A percentile compares a stretch with the other conserved stretches of the same genome.
phyloP scores from a whole-genome alignment of 2,113 vertebrate genomes.

The Laticauda colubrina region DNA sequence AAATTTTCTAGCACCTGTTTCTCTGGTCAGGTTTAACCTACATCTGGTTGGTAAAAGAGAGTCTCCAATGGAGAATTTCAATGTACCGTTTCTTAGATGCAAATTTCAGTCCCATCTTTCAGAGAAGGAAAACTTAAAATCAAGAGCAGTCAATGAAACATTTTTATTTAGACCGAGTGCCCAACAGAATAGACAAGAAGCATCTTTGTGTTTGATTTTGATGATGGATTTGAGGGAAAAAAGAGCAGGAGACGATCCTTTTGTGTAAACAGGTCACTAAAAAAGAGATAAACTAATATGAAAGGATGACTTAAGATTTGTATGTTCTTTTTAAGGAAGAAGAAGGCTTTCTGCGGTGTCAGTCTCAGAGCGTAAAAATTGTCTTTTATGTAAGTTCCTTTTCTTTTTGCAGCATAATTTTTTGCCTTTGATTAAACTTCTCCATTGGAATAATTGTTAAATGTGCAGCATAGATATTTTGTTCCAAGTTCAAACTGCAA shows the following conservation, averaged over 20 bases:
- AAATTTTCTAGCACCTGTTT: background rate
- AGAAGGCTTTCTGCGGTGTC: background rate
- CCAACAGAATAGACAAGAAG: background rate
- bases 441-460: background rate
- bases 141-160: background rate
- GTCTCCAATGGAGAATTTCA: background rate
- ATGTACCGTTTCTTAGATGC: background rate
- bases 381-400: constrained; percentile 37
- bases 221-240: background rate
- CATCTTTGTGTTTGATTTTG: background rate
- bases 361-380: constrained; percentile 12
- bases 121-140: background rate
- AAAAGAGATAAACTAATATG: background rate
- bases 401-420: background rate
- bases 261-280: fast-evolving
- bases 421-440: background rate
- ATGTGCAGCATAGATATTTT: background rate
- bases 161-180: background rate
- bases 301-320: constrained; percentile 33
- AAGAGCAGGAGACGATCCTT: background rate
- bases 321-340: constrained; percentile 48
- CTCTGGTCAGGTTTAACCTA: background rate
- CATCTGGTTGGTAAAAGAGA: background rate
- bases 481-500: background rate
- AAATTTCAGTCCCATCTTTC: background rate